Evolutionary conservation across 92 coral and sea anemone genomes (phyloP).

Genomic region (Phenganax subtilis): DNA sequence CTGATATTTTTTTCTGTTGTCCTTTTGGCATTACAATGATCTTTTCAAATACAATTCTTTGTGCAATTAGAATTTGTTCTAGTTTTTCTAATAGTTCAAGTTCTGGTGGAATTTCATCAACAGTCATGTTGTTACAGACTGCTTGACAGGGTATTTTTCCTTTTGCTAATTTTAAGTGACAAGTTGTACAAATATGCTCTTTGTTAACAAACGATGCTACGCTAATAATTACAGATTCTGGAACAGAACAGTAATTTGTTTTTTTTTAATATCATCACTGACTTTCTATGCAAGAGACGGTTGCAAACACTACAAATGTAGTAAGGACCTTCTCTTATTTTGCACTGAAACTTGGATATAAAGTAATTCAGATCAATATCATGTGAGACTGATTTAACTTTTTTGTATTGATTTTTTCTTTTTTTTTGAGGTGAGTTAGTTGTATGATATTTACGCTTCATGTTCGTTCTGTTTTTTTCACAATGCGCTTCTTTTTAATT

Average conservation of each 20-base stretch:
- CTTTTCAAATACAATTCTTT: no score
- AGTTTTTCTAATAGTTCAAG: no score
- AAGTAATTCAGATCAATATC: slow-evolving; percentile 1
- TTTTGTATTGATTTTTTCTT: not conserved
- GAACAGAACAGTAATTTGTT: not conserved
- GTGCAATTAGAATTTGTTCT: no score
- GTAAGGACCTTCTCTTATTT: slow-evolving; percentile 18
- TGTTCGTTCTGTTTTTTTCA: not conserved
- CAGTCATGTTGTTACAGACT: no score
- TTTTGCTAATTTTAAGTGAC: not conserved
- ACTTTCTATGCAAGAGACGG: slow-evolving; percentile 8
- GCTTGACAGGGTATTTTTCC: not conserved
- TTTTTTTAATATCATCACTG: not conserved
- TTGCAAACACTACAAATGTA: slow-evolving; percentile 18
- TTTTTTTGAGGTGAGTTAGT: not conserved
- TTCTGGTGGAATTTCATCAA: no score
- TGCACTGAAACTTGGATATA: not conserved
- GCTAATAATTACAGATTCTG: not conserved
- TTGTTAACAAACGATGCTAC: not conserved
- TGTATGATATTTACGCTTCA: slow-evolving; percentile 11
- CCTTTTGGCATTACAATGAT: no score
- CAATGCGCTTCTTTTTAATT: not conserved
- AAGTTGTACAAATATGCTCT: slow-evolving; percentile 11
- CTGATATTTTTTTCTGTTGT: no score
- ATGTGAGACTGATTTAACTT: not conserved